Percentiles rank a stretch among this genome's conserved stretches.
These are phyloP conservation scores for Globodera ellingtonae DNA, from an alignment of 1,140 invertebrate genomes.

Conservation along the genomic window DNA sequence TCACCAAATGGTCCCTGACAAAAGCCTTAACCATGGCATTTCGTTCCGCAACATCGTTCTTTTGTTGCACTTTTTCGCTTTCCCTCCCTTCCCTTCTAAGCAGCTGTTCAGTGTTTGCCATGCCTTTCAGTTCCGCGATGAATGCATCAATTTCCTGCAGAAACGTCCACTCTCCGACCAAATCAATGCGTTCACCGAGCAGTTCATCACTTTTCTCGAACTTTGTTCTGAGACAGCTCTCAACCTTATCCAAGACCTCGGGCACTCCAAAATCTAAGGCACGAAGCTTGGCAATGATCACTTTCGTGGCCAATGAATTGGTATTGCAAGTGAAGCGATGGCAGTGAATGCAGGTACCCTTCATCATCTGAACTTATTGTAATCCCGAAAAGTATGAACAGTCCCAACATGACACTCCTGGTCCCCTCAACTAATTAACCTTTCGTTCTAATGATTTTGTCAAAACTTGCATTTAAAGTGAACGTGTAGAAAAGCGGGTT, in stretches of 20 bases:
- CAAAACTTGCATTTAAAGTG: slow-evolving; percentile 70
- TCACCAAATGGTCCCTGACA: slow-evolving; percentile 41
- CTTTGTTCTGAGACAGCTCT: slow-evolving; percentile 13
- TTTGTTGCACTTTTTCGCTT: not conserved
- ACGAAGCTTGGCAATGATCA: slow-evolving; percentile 76
- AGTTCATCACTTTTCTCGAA: slow-evolving; percentile 19
- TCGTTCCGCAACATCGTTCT: slow-evolving; percentile 29
- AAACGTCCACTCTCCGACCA: slow-evolving; percentile 31
- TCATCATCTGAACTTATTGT: slow-evolving; percentile 68
- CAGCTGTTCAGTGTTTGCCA: not conserved
- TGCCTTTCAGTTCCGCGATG: slow-evolving; percentile 13
- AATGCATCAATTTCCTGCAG: slow-evolving; percentile 25
- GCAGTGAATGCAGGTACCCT: slow-evolving; percentile 71
- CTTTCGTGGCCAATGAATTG: slow-evolving; percentile 40
- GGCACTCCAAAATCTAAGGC: slow-evolving; percentile 78
- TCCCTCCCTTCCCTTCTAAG: not conserved
- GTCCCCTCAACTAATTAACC: too few species aligned
- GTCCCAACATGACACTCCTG: too few species aligned
- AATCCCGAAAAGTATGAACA: not conserved
- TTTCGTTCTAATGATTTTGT: too few species aligned
- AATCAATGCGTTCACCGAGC: slow-evolving; percentile 28
- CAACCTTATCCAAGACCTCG: slow-evolving; percentile 65
- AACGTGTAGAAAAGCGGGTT: slow-evolving; percentile 86
- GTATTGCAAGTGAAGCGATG: slow-evolving; percentile 65
- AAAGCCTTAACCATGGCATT: slow-evolving; percentile 34